Evolutionary conservation across 2,113 vertebrate species (phyloP).

Genomic region (Leucopsar rothschildi): DNA sequence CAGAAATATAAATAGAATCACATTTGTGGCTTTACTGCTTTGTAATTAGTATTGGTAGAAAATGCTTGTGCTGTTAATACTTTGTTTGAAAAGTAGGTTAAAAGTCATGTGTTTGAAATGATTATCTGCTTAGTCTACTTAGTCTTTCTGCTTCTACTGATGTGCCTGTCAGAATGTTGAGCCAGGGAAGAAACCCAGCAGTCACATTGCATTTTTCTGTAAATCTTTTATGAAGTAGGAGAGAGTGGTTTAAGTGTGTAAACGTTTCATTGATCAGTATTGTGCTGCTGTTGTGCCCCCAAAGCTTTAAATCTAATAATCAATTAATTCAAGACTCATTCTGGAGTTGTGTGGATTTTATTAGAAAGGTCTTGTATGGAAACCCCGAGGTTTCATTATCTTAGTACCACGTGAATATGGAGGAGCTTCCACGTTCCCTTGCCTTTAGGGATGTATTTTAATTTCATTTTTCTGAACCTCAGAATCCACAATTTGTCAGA

Average conservation of each 20-base stretch:
- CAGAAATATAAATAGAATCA: neutral
- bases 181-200: neutral
- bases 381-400: neutral
- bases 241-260: neutral
- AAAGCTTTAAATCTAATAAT: neutral
- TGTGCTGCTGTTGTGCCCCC: slow-evolving; percentile 12
- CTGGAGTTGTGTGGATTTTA: neutral
- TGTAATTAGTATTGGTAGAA: slow-evolving; percentile 21
- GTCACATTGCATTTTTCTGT: slow-evolving; percentile 47
- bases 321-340: neutral
- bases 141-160: slow-evolving; percentile 11
- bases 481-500: neutral
- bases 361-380: neutral
- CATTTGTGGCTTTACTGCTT: neutral
- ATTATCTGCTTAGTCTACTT: slow-evolving; percentile 49
- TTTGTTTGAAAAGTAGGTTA: slow-evolving; percentile 53
- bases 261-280: slow-evolving; percentile 28
- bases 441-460: neutral
- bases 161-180: slow-evolving; percentile 50
- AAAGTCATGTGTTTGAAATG: slow-evolving; percentile 60
- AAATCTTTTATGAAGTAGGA: slow-evolving; percentile 21
- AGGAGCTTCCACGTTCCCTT: neutral
- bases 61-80: slow-evolving; percentile 29
- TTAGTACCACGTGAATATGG: neutral
- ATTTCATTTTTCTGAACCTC: neutral